phyloP scores from a whole-genome alignment of 2,797 vertebrate species.

The Peromyscus attwateri region DNA sequence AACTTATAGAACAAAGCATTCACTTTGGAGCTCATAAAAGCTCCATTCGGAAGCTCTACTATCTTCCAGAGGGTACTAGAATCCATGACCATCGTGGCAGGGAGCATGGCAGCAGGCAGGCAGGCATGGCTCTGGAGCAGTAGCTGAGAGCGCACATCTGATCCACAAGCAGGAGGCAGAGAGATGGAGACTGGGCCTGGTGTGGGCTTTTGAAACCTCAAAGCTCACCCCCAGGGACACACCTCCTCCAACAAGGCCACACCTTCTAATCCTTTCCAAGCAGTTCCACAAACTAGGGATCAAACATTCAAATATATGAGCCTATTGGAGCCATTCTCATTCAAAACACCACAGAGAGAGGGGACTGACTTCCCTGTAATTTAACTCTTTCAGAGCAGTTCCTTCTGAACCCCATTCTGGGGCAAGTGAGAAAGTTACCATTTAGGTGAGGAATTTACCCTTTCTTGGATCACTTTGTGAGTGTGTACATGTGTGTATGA shows the following conservation, averaged over 20 bases:
- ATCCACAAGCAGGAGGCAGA: background rate
- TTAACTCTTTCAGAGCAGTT: background rate
- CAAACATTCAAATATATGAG: background rate
- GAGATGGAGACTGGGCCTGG: background rate
- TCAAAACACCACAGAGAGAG: background rate
- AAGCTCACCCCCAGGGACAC: background rate
- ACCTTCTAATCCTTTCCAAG: background rate
- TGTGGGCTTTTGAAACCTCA: background rate
- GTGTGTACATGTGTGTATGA: background rate
- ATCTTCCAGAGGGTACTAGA: background rate
- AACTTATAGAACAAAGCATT: background rate
- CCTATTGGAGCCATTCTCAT: background rate
- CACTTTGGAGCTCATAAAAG: background rate
- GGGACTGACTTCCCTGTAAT: background rate
- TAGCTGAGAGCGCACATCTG: background rate
- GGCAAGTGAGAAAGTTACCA: background rate
- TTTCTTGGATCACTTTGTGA: too few relatives aligned
- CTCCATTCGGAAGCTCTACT: background rate
- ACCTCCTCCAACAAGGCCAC: background rate
- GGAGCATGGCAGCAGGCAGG: background rate
- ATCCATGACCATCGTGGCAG: background rate
- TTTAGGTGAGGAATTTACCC: background rate
- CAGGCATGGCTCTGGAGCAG: background rate
- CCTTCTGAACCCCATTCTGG: background rate
- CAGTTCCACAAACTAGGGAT: background rate